These are phyloP conservation scores for Chloebia gouldiae DNA, from an alignment of 2,113 vertebrate genomes.

Conservation along the genomic window DNA sequence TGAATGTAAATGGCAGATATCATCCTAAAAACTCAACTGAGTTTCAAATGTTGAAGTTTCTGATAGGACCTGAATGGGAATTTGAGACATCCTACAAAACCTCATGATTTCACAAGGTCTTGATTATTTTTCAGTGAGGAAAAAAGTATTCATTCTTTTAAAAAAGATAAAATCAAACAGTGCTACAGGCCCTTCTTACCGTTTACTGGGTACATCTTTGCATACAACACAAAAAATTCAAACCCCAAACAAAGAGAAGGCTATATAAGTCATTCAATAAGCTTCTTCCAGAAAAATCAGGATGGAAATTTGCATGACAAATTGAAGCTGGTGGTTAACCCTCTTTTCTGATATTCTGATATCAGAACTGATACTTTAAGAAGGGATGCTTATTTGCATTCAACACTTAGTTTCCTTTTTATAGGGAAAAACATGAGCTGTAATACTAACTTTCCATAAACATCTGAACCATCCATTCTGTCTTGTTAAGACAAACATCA, in stretches of 20 bases:
- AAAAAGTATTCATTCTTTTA: not conserved
- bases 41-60: not conserved
- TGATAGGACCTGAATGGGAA: accelerated
- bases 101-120: not conserved
- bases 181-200: not conserved
- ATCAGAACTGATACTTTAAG: not conserved
- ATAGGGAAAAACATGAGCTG: not conserved
- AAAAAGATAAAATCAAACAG: not conserved
- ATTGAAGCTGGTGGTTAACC: not conserved
- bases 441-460: not conserved
- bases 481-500: not conserved
- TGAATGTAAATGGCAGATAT: not conserved
- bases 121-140: not conserved
- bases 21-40: not conserved
- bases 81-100: not conserved
- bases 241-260: not conserved
- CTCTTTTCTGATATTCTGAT: not conserved
- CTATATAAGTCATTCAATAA: not conserved
- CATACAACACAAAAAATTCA: not conserved
- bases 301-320: not conserved
- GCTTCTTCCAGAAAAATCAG: not conserved
- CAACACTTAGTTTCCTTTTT: not conserved
- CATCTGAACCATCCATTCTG: not conserved
- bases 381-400: not conserved
- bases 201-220: not conserved